Evolutionary conservation across 2,113 vertebrate species (phyloP).

Genomic region (Rattus norvegicus): DNA sequence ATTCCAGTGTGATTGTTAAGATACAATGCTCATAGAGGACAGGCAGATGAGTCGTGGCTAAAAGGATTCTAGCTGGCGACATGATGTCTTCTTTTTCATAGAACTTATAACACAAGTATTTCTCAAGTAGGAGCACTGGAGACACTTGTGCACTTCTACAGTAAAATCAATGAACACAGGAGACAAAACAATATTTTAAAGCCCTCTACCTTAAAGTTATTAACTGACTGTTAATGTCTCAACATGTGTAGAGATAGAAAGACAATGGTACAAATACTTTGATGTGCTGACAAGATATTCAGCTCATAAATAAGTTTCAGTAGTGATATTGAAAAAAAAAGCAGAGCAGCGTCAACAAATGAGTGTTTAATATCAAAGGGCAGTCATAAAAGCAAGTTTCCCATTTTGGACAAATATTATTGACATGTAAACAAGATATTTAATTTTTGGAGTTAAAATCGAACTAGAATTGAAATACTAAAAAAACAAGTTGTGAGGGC

Average conservation of each 20-base stretch:
- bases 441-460: neutral
- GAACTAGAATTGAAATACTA: conserved; percentile 17
- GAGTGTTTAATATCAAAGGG: neutral
- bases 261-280: neutral
- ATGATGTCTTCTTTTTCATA: neutral
- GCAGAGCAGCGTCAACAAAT: neutral
- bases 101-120: neutral
- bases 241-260: neutral
- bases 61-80: neutral
- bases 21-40: neutral
- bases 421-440: neutral
- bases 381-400: neutral
- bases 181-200: neutral
- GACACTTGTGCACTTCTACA: neutral
- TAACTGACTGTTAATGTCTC: neutral
- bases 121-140: neutral
- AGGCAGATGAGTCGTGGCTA: neutral
- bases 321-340: neutral
- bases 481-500: neutral
- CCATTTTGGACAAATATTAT: neutral
- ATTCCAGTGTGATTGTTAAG: neutral
- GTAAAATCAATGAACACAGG: neutral
- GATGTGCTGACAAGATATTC: neutral
- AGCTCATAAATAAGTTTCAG: neutral
- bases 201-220: neutral